Conservation (phyloP, 1,140 invertebrate genomes). For the Ganaspis sp. region DNA sequence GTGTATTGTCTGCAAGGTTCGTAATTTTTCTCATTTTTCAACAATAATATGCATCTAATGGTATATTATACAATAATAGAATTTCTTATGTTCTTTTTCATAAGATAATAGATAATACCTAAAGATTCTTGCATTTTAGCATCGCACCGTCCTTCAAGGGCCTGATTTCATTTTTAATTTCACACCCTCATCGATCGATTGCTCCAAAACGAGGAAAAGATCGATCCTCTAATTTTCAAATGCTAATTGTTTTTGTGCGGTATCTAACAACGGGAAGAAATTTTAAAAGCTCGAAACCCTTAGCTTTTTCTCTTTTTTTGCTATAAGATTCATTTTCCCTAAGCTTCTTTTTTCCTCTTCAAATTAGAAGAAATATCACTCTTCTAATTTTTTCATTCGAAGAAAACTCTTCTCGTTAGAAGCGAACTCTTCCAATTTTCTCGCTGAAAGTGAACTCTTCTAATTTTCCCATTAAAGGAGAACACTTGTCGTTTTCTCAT, state of each 20-base stretch:
- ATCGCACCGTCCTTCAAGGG: conserved; percentile 26
- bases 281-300: conserved; percentile 3
- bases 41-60: conserved; percentile 62
- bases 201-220: conserved; percentile 27
- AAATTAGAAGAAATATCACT: no score
- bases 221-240: conserved; percentile 23
- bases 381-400: no score
- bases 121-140: conserved; percentile 27
- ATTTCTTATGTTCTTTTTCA: conserved; percentile 54
- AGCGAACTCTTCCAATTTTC: no score
- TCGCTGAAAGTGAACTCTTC: no score
- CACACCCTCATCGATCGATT: conserved; percentile 19
- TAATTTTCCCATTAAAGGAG: no score
- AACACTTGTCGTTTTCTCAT: no score
- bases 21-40: conserved; percentile 58
- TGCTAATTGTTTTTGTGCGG: conserved; percentile 11
- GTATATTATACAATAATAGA: conserved; percentile 63
- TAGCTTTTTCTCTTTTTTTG: not conserved
- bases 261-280: conserved; percentile 15
- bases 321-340: conserved; percentile 1
- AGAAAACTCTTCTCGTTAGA: no score
- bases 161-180: conserved; percentile 10
- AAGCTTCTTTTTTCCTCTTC: not conserved
- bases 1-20: conserved; percentile 67
- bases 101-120: conserved; percentile 25